Conservation (phyloP, 1,140 invertebrate species). For the Pantala flavescens region DNA sequence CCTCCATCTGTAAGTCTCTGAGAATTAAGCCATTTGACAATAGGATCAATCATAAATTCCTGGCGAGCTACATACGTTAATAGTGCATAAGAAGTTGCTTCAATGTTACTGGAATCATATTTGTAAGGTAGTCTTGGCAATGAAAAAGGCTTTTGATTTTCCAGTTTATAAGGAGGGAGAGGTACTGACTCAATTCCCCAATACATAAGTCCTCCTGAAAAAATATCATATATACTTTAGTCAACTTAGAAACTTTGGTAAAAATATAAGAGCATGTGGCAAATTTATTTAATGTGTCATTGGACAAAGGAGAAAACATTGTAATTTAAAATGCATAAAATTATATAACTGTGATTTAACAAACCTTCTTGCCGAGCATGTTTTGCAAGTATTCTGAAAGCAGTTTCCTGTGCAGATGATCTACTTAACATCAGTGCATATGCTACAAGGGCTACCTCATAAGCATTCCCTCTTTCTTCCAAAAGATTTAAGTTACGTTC, state of each 20-base stretch:
- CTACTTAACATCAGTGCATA: conserved; percentile 74
- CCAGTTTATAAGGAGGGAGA: conserved; percentile 65
- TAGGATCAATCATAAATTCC: conserved; percentile 66
- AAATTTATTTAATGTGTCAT: too few species aligned
- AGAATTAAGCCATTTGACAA: conserved; percentile 87
- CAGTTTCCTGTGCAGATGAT: conserved; percentile 65
- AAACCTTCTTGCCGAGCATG: conserved; percentile 54
- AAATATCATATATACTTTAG: conserved; percentile 10
- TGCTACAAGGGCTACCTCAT: conserved; percentile 76
- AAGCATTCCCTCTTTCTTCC: conserved; percentile 57
- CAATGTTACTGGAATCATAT: conserved; percentile 85
- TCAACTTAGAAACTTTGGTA: neutral
- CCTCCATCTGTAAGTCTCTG: conserved; percentile 85
- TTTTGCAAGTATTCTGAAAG: conserved; percentile 59
- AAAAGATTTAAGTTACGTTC: conserved; percentile 71
- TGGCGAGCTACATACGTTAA: conserved; percentile 75
- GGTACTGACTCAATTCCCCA: conserved; percentile 73
- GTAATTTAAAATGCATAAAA: neutral
- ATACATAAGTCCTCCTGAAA: conserved; percentile 61
- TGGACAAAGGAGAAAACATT: too few species aligned
- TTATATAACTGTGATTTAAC: conserved; percentile 19
- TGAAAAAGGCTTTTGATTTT: conserved; percentile 83
- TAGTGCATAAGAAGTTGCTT: conserved; percentile 86
- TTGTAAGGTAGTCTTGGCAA: conserved; percentile 75
- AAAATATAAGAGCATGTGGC: neutral